Base-by-base conservation (phyloP, 2,888 invertebrate genomes). In the Venusia cambrica region DNA sequence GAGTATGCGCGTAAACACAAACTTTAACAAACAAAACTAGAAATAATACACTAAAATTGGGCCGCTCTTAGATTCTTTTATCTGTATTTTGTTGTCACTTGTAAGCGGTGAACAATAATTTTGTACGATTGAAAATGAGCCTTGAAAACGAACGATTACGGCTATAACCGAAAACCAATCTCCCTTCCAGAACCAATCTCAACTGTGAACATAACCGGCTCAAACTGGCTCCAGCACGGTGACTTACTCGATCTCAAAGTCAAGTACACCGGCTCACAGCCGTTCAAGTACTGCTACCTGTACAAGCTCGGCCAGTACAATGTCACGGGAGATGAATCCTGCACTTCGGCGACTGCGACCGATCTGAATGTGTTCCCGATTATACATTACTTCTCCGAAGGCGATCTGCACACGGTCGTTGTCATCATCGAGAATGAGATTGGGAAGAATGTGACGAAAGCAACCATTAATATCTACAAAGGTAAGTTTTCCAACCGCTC, bases 401-500 rank as follows among this genome's bases (percentile, higher is more conserved):
- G 90, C n/a, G 90, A 91, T 15, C 90, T 90, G 38, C 92, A 94
- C 61, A 94, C 95, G 0, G 89, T 95, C n/a, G 74, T 96, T 5
- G 91, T 95, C 22, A 90, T 96, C 17, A 87, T 97, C 10, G 89
- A 90, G 38, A 97, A 97, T 75, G 92, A 94, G 43, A 89, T 97
- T 4, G 91, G 91, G 2, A 91, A 89, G 54, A 84, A 87, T 20
- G 89, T 93, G 2, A 91, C 91, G 38, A 91, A 92, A 33, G 89
- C 94, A 5, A 92, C 92, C 5, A 90, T 97, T 20, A 94, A 93
- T 65, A 92, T 96, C 63, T 96, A 95, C 73, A 92, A 95, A 91
- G 94, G 96, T 95, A 75, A 69, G 70, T n/a, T n/a, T n/a, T n/a
- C n/a, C n/a, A n/a, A n/a, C n/a, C n/a, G n/a, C n/a, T n/a, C n/a